phyloP scores from a whole-genome alignment of 2,113 vertebrate genomes.

The Australoheros scitulus region DNA sequence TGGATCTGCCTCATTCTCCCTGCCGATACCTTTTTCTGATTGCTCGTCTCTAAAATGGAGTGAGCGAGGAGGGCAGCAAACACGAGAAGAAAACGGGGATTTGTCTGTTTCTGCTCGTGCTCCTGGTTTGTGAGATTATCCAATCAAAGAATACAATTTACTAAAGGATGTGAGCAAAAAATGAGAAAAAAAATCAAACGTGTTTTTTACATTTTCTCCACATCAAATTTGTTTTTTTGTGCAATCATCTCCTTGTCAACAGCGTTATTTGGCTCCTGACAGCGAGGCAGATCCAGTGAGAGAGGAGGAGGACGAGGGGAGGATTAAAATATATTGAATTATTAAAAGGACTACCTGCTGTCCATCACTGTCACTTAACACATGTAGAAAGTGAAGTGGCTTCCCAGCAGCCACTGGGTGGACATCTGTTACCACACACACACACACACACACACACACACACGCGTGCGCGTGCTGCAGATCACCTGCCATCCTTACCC shows the following conservation, averaged over 20 bases:
- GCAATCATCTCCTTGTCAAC: conserved; percentile 71
- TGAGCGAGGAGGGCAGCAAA: conserved; percentile 12
- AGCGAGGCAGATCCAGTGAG: conserved; percentile 33
- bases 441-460: conserved; percentile 23
- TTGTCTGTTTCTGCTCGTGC: conserved; percentile 8
- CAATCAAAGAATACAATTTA: conserved; percentile 26
- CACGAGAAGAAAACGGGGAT: background rate
- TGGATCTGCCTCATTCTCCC: conserved; percentile 69
- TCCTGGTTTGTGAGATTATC: background rate
- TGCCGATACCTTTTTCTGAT: conserved; percentile 77
- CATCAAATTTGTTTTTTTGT: conserved; percentile 44
- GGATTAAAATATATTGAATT: conserved; percentile 80
- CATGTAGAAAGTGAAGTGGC: conserved; percentile 75
- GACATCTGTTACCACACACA: conserved; percentile 79
- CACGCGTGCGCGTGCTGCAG: too few species aligned
- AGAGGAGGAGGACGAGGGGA: conserved; percentile 24
- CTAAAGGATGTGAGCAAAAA: conserved; percentile 21
- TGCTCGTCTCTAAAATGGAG: conserved; percentile 33
- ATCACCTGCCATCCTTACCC: conserved; percentile 58
- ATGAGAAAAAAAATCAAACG: conserved; percentile 6
- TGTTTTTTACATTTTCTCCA: conserved; percentile 31
- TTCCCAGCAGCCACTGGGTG: conserved; percentile 75
- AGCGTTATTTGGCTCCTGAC: conserved; percentile 59
- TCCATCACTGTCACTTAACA: conserved; percentile 84
- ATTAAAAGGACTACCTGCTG: conserved; percentile 82